Evolutionary conservation across 2,888 invertebrate genomes (phyloP).

Genomic region (Nemapogon koenigi): DNA sequence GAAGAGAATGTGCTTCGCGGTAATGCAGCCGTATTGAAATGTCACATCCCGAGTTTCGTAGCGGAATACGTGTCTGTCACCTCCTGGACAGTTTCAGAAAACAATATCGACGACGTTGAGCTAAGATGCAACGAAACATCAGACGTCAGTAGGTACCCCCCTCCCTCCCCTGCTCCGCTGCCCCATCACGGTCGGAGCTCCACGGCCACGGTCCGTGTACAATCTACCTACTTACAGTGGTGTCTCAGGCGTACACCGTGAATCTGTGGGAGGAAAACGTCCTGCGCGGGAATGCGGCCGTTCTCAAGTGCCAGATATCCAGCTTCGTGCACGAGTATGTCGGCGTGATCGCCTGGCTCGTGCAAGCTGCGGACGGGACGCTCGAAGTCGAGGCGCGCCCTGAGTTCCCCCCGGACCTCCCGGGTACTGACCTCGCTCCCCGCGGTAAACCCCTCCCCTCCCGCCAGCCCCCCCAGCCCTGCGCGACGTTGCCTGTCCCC

Average conservation of each 20-base stretch:
- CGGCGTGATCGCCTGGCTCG: slow-evolving; percentile 73
- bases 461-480: no score
- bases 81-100: slow-evolving; percentile 82
- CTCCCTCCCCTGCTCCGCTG: background rate
- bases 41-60: slow-evolving; percentile 92
- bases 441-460: no score
- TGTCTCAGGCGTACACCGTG: slow-evolving; percentile 78
- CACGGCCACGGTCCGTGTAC: background rate
- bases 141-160: slow-evolving; percentile 10
- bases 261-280: slow-evolving; percentile 82
- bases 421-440: no score
- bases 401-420: no score
- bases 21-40: slow-evolving; percentile 89
- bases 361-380: no score
- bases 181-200: background rate
- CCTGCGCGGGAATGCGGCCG: slow-evolving; percentile 78
- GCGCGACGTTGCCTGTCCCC: no score
- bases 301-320: slow-evolving; percentile 81
- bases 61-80: slow-evolving; percentile 87
- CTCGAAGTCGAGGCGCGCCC: no score
- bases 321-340: slow-evolving; percentile 82
- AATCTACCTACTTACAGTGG: no score
- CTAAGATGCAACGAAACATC: slow-evolving; percentile 8
- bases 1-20: slow-evolving; percentile 90
- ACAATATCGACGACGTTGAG: slow-evolving; percentile 23